Conservation (phyloP, 2,888 invertebrate species). For the Pedicia rivosa region DNA sequence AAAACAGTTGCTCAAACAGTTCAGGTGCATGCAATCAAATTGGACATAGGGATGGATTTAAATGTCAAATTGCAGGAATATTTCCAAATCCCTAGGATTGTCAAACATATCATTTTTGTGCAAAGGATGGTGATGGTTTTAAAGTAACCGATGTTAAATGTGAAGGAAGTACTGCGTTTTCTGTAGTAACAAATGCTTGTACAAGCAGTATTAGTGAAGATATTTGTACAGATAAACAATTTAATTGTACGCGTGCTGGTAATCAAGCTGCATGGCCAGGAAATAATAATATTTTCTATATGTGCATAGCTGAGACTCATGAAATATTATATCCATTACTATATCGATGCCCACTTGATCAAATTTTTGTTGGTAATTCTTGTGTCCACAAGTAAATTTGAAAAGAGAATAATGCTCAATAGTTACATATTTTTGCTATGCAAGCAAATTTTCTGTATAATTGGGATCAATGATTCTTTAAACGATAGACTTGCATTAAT, state of each 20-base stretch:
- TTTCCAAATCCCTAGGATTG: slow-evolving; percentile 31
- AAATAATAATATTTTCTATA: slow-evolving; percentile 27
- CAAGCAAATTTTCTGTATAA: too few species aligned
- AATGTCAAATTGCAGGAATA: slow-evolving; percentile 26
- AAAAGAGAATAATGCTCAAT: too few species aligned
- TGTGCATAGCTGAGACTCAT: slow-evolving; percentile 25
- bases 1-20: slow-evolving; percentile 23
- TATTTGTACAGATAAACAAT: slow-evolving; percentile 22
- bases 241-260: slow-evolving; percentile 21
- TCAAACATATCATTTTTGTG: slow-evolving; percentile 30
- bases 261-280: slow-evolving; percentile 25
- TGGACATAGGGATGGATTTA: slow-evolving; percentile 26
- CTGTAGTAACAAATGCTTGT: slow-evolving; percentile 25
- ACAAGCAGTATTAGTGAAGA: slow-evolving; percentile 19
- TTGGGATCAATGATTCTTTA: too few species aligned
- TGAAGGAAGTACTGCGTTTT: slow-evolving; percentile 24
- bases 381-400: too few species aligned
- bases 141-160: slow-evolving; percentile 26
- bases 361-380: slow-evolving; percentile 24
- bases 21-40: slow-evolving; percentile 29
- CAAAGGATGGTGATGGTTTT: slow-evolving; percentile 20
- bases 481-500: too few species aligned
- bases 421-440: too few species aligned
- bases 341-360: slow-evolving; percentile 26
- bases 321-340: slow-evolving; percentile 24